These are phyloP conservation scores for Microcebus ravelobensis DNA, from an alignment of 2,113 vertebrate species.

Conservation along the genomic window DNA sequence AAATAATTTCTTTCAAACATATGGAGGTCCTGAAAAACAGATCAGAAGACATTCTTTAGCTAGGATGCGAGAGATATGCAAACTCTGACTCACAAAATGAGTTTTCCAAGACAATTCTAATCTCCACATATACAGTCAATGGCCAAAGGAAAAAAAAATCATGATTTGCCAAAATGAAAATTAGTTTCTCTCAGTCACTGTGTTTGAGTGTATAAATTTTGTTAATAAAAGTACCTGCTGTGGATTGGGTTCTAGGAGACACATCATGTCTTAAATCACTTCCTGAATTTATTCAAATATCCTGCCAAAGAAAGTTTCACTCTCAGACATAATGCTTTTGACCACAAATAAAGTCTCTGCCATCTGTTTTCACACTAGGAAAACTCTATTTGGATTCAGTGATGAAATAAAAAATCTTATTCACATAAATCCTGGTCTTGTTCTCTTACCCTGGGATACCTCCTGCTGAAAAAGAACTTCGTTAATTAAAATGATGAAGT, in stretches of 20 bases:
- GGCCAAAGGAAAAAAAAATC: not conserved
- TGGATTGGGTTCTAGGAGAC: slow-evolving; percentile 22
- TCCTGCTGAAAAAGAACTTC: slow-evolving; percentile 53
- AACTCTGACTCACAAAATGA: not conserved
- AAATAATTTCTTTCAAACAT: slow-evolving; percentile 39
- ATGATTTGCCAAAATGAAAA: slow-evolving; percentile 64
- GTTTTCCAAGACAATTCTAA: not conserved
- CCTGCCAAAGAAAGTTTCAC: slow-evolving; percentile 40
- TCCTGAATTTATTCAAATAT: slow-evolving; percentile 59
- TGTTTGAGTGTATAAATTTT: slow-evolving; percentile 52
- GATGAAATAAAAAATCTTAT: slow-evolving; percentile 60
- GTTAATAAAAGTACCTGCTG: slow-evolving; percentile 63
- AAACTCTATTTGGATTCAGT: slow-evolving; percentile 64
- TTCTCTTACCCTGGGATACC: slow-evolving; percentile 50
- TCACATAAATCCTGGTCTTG: slow-evolving; percentile 58
- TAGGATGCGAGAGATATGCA: not conserved
- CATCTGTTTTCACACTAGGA: slow-evolving; percentile 69
- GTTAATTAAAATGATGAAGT: slow-evolving; percentile 63
- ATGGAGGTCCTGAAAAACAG: slow-evolving; percentile 17
- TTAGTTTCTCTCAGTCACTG: slow-evolving; percentile 46
- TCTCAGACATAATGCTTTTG: slow-evolving; percentile 57
- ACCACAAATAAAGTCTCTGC: slow-evolving; percentile 67
- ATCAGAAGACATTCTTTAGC: slow-evolving; percentile 22
- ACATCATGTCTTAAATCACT: slow-evolving; percentile 49
- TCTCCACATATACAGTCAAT: not conserved